Evolutionary conservation across 1,140 invertebrate species (phyloP).

Genomic region (Caenorhabditis brenneri): DNA sequence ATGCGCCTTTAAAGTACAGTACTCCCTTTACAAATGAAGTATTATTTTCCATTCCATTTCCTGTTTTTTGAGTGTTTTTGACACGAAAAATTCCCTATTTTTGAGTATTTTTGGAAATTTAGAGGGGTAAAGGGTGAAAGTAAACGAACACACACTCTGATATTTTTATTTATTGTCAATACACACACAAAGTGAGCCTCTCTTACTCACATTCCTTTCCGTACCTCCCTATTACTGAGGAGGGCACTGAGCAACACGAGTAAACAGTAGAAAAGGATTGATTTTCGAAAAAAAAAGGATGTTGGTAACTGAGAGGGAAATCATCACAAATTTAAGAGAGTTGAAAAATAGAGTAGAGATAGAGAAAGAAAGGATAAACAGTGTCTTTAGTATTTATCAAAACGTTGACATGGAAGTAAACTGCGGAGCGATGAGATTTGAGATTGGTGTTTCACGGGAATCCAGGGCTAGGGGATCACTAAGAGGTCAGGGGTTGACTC

Average conservation of each 20-base stretch:
- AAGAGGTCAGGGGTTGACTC: too few species aligned
- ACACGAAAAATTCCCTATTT: background rate
- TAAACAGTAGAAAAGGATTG: background rate
- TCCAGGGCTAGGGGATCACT: too few species aligned
- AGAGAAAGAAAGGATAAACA: background rate
- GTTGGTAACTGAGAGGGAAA: conserved; percentile 16
- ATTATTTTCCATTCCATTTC: background rate
- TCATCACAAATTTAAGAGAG: background rate
- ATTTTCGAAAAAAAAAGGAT: background rate
- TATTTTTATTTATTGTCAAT: conserved; percentile 20
- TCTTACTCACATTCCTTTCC: conserved; percentile 10
- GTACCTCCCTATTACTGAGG: background rate
- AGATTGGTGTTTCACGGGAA: too few species aligned
- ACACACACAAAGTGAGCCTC: background rate
- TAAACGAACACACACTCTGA: conserved; percentile 1
- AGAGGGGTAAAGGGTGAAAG: background rate
- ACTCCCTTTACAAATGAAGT: too few species aligned
- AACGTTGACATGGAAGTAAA: too few species aligned
- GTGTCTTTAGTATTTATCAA: too few species aligned
- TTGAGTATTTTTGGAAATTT: background rate
- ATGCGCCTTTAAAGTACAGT: too few species aligned
- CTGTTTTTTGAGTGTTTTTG: background rate
- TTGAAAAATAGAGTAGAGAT: background rate
- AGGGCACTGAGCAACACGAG: background rate
- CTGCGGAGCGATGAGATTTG: too few species aligned